Conservation (phyloP, 2,113 vertebrate species). For the Chelonoidis abingdonii region DNA sequence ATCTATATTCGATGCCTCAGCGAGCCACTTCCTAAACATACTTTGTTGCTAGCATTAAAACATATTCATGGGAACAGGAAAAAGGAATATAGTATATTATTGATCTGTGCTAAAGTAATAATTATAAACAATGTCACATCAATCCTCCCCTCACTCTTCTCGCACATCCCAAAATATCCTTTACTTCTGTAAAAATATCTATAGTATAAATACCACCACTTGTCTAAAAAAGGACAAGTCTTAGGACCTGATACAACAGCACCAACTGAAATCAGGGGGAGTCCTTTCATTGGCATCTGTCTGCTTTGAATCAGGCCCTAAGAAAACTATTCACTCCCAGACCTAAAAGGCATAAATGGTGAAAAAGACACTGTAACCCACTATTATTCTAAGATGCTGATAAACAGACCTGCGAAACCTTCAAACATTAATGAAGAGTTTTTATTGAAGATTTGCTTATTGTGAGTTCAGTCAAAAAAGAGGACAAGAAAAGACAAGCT, state of each 20-base stretch:
- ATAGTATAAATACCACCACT: neutral
- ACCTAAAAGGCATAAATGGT: neutral
- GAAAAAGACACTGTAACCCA: neutral
- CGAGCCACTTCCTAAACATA: too few relatives aligned
- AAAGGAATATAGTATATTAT: too few relatives aligned
- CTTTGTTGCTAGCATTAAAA: too few relatives aligned
- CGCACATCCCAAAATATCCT: neutral
- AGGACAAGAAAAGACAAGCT: neutral
- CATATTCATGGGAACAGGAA: too few relatives aligned
- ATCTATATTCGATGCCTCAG: neutral
- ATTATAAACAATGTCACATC: neutral
- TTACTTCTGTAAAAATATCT: neutral
- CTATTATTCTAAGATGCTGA: neutral
- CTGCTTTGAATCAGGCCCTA: neutral
- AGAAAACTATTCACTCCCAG: neutral
- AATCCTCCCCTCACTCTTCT: neutral
- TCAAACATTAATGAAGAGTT: too few relatives aligned
- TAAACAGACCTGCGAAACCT: too few relatives aligned
- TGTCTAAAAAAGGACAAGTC: neutral
- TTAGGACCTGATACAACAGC: neutral
- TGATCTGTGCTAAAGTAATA: neutral
- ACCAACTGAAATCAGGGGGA: too few relatives aligned
- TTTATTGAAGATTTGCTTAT: neutral
- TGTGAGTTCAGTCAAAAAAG: neutral
- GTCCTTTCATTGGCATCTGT: neutral